These are phyloP conservation scores for Rhaphigaster nebulosa DNA, from an alignment of 2,888 invertebrate species.

Conservation along the genomic window DNA sequence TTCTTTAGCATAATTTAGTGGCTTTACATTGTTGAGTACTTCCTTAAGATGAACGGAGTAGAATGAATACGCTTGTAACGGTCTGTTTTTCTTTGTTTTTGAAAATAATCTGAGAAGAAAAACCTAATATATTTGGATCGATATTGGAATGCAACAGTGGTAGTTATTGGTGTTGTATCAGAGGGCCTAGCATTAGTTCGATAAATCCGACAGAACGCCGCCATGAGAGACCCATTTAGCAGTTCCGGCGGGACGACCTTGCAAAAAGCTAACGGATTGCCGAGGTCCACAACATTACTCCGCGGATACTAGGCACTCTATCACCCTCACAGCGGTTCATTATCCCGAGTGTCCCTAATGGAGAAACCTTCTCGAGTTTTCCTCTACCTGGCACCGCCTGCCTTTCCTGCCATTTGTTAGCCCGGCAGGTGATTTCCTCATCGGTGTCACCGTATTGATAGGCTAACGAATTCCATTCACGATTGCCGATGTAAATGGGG, in stretches of 20 bases:
- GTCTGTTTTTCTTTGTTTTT: too few species aligned
- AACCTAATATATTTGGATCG: too few species aligned
- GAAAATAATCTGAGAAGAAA: too few species aligned
- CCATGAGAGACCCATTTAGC: background rate
- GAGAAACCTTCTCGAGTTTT: background rate
- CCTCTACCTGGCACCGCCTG: background rate
- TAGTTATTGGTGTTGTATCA: too few species aligned
- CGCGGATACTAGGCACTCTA: background rate
- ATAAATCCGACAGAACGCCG: background rate
- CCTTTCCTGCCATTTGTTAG: background rate
- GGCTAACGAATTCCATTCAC: constrained; percentile 39
- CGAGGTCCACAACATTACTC: background rate
- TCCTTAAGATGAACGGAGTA: too few species aligned
- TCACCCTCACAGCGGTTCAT: constrained; percentile 32
- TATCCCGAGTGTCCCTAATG: constrained; percentile 30
- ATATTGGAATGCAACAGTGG: too few species aligned
- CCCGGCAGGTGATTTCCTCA: constrained; percentile 1
- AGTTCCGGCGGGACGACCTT: background rate
- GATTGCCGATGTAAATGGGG: constrained; percentile 25
- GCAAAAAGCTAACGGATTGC: background rate
- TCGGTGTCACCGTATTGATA: constrained; percentile 44
- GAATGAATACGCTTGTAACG: too few species aligned
- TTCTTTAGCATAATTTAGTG: too few species aligned
- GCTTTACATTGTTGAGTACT: too few species aligned
- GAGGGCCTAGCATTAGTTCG: background rate